Base-by-base conservation (phyloP, 1,140 invertebrate genomes). In the Solen grandis region DNA sequence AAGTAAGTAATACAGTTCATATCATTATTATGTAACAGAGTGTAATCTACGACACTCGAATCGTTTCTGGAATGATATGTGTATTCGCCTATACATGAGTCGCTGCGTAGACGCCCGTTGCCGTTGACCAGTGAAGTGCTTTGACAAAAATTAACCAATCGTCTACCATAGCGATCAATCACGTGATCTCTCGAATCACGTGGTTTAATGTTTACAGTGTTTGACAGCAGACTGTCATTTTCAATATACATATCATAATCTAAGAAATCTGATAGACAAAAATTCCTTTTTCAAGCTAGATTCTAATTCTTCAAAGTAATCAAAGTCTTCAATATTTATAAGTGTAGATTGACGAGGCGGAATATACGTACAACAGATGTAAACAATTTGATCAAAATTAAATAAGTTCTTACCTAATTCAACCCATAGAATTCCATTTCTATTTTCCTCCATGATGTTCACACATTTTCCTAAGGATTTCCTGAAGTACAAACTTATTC, bases 331-430 rank as follows among this genome's bases (percentile, higher is more conserved):
- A n/a, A n/a, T n/a, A n/a, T n/a, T n/a, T n/a, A n/a, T n/a, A n/a
- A n/a, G n/a, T n/a, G n/a, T 68, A 16, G 33, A 38, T 25, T 25
- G 19, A 29, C 16, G 29, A 25, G n/a, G n/a, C 19, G 66, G 19
- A 54, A 31, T 27, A 54, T 70, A 52, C 22, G 66, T 70, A 70
- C 29, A 25, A 54, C 66, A 50, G 33, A 52, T 27, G 38, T 59
- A 73, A 57, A 73, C 69, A 73, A 57, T 41, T 73, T 55, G 25
- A 50, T 73, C 27, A 16, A 68, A 73, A 19, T n/a, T n/a, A 38
- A 57, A 59, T 13, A 59, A 13, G 27, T 70, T 54, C 29, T 54
- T 70, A 50, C 29, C 41, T 27, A 70, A 22, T 70, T 70, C 33
- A 31, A 52, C 22, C 66, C 66, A 70, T 54, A 70, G 29, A n/a